Conservation (phyloP, 2,113 vertebrate genomes). For the Ondatra zibethicus region DNA sequence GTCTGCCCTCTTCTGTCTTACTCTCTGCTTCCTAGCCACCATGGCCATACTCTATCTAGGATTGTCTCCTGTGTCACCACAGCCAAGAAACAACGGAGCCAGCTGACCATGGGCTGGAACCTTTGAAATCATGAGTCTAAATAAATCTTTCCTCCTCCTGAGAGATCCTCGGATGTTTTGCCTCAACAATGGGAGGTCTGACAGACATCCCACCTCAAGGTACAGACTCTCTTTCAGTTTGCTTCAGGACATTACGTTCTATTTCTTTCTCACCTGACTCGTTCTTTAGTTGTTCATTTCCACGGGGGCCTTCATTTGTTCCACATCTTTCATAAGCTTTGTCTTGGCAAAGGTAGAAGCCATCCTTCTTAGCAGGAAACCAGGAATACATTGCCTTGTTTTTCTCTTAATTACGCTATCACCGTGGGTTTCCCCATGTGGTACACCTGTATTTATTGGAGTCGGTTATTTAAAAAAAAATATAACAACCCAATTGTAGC, state of each 20-base stretch:
- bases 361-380: not conserved
- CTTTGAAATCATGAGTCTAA: not conserved
- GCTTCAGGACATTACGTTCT: not conserved
- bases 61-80: not conserved
- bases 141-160: not conserved
- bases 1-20: not conserved
- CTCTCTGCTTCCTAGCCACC: not conserved
- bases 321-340: constrained; percentile 40
- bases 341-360: constrained; percentile 15
- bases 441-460: constrained; percentile 68
- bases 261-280: constrained; percentile 22
- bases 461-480: not conserved
- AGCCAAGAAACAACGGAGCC: not conserved
- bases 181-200: not conserved
- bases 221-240: not conserved
- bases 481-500: not conserved
- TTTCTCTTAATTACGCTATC: not conserved
- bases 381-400: not conserved
- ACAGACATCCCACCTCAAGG: too few species aligned
- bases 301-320: constrained; percentile 1
- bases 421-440: constrained; percentile 42
- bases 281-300: constrained; percentile 19
- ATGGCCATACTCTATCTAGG: not conserved
- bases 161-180: not conserved
- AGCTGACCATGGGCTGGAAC: not conserved